Evolutionary conservation across 2,888 invertebrate genomes (phyloP).

Genomic region (Lysandra coridon): DNA sequence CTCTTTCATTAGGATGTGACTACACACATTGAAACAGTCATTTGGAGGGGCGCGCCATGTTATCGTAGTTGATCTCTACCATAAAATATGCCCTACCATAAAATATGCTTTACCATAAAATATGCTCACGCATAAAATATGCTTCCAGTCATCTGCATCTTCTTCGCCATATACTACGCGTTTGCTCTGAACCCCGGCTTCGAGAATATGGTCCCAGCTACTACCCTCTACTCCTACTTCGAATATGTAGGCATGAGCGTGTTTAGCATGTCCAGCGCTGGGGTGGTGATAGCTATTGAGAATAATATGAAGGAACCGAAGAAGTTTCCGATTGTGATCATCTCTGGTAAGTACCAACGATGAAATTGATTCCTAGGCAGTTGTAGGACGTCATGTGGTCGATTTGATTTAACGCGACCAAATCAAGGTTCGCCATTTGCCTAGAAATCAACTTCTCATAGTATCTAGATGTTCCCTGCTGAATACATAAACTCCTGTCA

Average conservation of each 20-base stretch:
- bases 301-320: conserved; percentile 61
- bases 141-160: conserved; percentile 54
- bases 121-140: not conserved
- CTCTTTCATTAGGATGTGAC: too few relatives aligned
- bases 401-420: too few relatives aligned
- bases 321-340: conserved; percentile 47
- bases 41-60: too few relatives aligned
- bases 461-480: too few relatives aligned
- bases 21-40: too few relatives aligned
- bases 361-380: too few relatives aligned
- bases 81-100: too few relatives aligned
- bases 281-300: conserved; percentile 61
- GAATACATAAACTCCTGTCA: too few relatives aligned
- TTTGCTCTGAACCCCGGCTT: conserved; percentile 51
- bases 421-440: too few relatives aligned
- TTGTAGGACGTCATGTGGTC: too few relatives aligned
- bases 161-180: conserved; percentile 52
- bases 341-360: conserved; percentile 47
- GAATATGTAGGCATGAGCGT: conserved; percentile 76
- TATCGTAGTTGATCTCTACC: too few relatives aligned
- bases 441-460: too few relatives aligned
- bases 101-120: not conserved
- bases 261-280: conserved; percentile 76
- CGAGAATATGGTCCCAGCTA: conserved; percentile 39
- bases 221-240: conserved; percentile 42